phyloP scores from a whole-genome alignment of 2,797 vertebrate genomes.

The Lagorchestes hirsutus region DNA sequence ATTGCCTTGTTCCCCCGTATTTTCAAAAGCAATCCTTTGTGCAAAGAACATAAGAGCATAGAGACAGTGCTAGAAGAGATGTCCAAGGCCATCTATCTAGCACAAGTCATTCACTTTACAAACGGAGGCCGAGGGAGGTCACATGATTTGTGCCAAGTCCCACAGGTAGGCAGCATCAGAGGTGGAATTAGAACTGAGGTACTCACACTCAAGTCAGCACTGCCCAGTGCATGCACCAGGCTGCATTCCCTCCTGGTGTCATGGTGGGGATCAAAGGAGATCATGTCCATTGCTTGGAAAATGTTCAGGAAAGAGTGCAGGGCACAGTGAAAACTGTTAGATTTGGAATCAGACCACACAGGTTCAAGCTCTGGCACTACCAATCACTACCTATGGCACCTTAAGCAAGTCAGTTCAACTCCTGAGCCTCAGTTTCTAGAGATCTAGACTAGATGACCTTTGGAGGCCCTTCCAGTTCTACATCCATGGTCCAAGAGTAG shows the following conservation, averaged over 20 bases:
- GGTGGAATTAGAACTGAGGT: background rate
- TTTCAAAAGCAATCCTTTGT: background rate
- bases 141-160: background rate
- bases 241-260: background rate
- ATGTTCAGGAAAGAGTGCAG: background rate
- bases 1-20: background rate
- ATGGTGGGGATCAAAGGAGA: background rate
- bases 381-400: background rate
- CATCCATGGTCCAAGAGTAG: background rate
- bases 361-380: background rate
- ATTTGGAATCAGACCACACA: background rate
- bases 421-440: background rate
- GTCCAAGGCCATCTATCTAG: background rate
- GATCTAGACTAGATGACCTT: background rate
- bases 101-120: background rate
- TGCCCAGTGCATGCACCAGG: background rate
- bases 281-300: background rate
- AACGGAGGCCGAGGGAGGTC: background rate
- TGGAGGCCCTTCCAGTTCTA: background rate
- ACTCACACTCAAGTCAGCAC: background rate
- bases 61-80: background rate
- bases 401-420: background rate
- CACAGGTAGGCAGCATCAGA: background rate
- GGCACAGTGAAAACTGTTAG: background rate
- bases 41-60: background rate